Conservation (phyloP, 1,140 invertebrate species). For the Ips typographus region DNA sequence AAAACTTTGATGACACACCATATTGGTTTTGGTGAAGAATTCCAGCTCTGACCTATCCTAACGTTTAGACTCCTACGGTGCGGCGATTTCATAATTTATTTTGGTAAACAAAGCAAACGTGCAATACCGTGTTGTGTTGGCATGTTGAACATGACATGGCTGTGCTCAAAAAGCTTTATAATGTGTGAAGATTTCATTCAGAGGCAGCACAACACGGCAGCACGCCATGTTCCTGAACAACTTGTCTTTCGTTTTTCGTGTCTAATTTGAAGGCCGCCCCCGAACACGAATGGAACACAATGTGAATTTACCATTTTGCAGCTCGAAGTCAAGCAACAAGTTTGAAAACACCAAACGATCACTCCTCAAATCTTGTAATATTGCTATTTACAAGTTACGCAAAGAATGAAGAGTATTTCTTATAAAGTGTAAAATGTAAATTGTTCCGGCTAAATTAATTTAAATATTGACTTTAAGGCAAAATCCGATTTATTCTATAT, state of each 20-base stretch:
- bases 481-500: too few species aligned
- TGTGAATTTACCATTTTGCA: slow-evolving; percentile 34
- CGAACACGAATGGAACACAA: slow-evolving; percentile 38
- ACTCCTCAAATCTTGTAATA: too few species aligned
- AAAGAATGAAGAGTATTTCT: too few species aligned
- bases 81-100: slow-evolving; percentile 27
- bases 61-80: slow-evolving; percentile 7
- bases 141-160: slow-evolving; percentile 32
- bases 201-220: slow-evolving; percentile 28
- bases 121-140: slow-evolving; percentile 28
- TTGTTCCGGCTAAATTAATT: too few species aligned
- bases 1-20: too few species aligned
- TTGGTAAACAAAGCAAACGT: slow-evolving; percentile 29
- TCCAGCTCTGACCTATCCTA: slow-evolving; percentile 14
- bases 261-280: slow-evolving; percentile 35
- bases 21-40: not conserved
- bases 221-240: slow-evolving; percentile 33
- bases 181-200: slow-evolving; percentile 35
- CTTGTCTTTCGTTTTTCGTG: slow-evolving; percentile 35
- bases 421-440: too few species aligned
- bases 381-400: too few species aligned
- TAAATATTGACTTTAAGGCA: too few species aligned
- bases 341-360: not conserved
- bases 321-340: slow-evolving; percentile 5
- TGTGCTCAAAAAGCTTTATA: slow-evolving; percentile 33